These are phyloP conservation scores for Rhagoletis pomonella DNA, from an alignment of 1,140 invertebrate genomes.

Conservation along the genomic window DNA sequence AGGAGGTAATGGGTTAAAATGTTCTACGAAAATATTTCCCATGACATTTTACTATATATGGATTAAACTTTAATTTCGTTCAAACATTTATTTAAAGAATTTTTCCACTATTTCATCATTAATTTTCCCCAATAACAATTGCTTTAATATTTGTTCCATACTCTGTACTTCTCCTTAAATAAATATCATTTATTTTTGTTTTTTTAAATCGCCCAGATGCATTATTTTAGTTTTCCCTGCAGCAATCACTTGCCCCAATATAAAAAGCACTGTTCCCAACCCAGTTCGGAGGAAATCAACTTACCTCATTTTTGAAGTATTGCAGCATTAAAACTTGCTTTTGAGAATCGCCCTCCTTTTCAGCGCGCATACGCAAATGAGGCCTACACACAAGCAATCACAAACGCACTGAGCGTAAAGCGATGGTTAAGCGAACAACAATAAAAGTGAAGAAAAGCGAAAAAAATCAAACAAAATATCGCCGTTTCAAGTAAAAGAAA, in stretches of 20 bases:
- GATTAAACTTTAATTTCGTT: too few species aligned
- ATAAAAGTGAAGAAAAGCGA: not conserved
- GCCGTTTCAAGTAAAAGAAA: not conserved
- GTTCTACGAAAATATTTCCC: too few species aligned
- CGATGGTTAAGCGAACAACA: not conserved
- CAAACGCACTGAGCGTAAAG: not conserved
- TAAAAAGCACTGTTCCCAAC: not conserved
- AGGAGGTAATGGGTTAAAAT: too few species aligned
- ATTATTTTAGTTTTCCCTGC: not conserved
- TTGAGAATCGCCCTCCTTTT: constrained; percentile 6
- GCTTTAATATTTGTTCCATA: too few species aligned
- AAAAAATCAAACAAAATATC: not conserved
- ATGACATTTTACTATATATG: too few species aligned
- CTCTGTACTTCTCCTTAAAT: too few species aligned
- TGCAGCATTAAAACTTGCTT: not conserved
- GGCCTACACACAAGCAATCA: too few species aligned
- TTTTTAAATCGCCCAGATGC: not conserved
- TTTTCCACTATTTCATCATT: too few species aligned
- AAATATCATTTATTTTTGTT: too few species aligned
- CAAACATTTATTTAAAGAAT: too few species aligned
- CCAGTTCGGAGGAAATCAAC: not conserved
- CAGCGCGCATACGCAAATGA: not conserved
- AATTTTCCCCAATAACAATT: too few species aligned
- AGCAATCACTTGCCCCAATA: not conserved
- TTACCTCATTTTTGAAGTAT: not conserved